Evolutionary conservation across 2,888 invertebrate genomes (phyloP).

Genomic region (Macrosiphum euphorbiae): DNA sequence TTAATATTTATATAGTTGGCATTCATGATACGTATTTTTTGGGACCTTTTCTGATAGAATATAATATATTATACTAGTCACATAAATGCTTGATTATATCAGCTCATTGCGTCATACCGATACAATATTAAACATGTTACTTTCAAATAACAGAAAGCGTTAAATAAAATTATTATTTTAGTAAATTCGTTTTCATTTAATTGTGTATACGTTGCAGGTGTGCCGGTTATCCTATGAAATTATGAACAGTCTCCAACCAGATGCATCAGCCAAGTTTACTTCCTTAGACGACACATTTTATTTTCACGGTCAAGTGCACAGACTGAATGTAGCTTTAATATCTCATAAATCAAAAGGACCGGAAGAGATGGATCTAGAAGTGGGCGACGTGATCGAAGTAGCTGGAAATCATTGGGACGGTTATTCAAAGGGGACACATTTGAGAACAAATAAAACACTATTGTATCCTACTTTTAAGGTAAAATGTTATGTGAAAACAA

Average conservation of each 20-base stretch:
- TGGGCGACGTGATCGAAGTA: conserved; percentile 88
- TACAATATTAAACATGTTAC: too few relatives aligned
- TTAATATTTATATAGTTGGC: too few relatives aligned
- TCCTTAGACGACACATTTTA: conserved; percentile 99
- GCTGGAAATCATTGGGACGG: conserved; percentile 99
- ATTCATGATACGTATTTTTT: too few relatives aligned
- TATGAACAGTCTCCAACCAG: conserved; percentile 84
- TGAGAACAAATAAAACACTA: conserved; percentile 72
- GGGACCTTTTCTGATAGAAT: too few relatives aligned
- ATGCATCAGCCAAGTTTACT: conserved; percentile 81
- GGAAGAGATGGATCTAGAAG: conserved; percentile 79
- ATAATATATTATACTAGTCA: too few relatives aligned
- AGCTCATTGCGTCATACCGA: too few relatives aligned
- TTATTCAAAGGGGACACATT: conserved; percentile 90
- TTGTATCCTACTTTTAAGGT: too few relatives aligned
- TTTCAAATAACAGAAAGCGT: too few relatives aligned
- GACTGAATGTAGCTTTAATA: conserved; percentile 80
- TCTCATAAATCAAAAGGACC: conserved; percentile 71
- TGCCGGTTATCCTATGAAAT: conserved; percentile 97
- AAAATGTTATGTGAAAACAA: too few relatives aligned
- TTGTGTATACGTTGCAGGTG: conserved; percentile 74
- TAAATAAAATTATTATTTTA: neutral
- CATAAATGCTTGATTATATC: too few relatives aligned
- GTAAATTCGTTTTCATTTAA: too few relatives aligned
- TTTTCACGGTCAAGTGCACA: conserved; percentile 97